These are phyloP conservation scores for Yoshiicerus persimilis DNA, from an alignment of 1,140 invertebrate genomes.

Conservation along the genomic window DNA sequence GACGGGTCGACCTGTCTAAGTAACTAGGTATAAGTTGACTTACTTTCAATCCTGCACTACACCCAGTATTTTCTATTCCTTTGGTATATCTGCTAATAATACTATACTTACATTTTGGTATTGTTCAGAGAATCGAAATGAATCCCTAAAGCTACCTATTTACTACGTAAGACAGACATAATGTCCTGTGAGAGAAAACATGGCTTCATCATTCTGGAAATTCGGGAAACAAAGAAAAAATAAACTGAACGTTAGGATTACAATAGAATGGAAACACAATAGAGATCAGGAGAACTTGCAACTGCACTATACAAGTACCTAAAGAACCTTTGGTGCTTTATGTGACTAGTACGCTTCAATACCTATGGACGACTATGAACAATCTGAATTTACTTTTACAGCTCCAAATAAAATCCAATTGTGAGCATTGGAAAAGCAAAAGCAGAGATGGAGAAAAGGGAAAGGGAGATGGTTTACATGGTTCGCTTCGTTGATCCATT, in stretches of 20 bases:
- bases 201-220: background rate
- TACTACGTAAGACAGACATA: background rate
- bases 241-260: background rate
- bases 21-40: too few relatives aligned
- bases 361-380: too few relatives aligned
- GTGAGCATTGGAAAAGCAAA: too few relatives aligned
- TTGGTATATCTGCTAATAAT: too few relatives aligned
- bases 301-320: background rate
- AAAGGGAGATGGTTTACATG: background rate
- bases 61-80: background rate
- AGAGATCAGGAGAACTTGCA: background rate
- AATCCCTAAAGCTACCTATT: background rate
- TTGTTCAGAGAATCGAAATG: too few relatives aligned
- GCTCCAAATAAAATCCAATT: background rate
- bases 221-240: background rate
- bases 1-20: too few relatives aligned
- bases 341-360: too few relatives aligned
- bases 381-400: background rate
- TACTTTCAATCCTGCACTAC: background rate
- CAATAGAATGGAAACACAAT: background rate
- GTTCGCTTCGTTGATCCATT: background rate
- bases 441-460: too few relatives aligned
- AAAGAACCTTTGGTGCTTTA: too few relatives aligned
- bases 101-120: too few relatives aligned
- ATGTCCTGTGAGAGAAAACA: background rate